Conservation (phyloP, 2,888 invertebrate genomes). For the Mayetiola destructor region DNA sequence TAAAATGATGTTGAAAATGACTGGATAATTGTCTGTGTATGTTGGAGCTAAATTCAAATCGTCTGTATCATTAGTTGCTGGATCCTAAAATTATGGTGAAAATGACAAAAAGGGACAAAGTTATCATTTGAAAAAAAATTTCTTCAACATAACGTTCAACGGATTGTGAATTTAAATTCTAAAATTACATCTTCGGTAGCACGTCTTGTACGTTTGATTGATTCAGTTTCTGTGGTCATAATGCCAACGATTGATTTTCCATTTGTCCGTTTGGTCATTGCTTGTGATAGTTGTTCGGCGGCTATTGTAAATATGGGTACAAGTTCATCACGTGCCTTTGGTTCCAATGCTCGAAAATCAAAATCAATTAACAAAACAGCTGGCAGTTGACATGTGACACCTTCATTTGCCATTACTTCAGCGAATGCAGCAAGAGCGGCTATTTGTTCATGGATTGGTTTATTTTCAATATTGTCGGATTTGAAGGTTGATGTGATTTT, state of each 20-base stretch:
- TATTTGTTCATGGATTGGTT: neutral
- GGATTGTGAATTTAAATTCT: no score
- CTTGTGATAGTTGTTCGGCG: slow-evolving; percentile 38
- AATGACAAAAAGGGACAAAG: neutral
- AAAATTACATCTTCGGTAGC: neutral
- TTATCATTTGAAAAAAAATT: no score
- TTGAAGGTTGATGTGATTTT: neutral
- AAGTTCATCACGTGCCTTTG: slow-evolving; percentile 24
- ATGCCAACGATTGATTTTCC: slow-evolving; percentile 46
- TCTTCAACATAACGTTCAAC: no score
- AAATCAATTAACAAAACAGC: neutral
- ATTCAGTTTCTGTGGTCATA: slow-evolving; percentile 47
- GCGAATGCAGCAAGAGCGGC: neutral
- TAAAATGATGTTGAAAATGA: slow-evolving; percentile 76
- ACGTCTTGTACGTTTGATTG: neutral
- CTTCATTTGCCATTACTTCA: neutral
- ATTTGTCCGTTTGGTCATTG: slow-evolving; percentile 43
- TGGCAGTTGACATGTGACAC: no score
- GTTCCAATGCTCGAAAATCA: neutral
- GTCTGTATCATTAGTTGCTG: slow-evolving; percentile 17
- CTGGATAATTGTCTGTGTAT: slow-evolving; percentile 60
- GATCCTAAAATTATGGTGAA: neutral
- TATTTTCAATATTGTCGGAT: neutral
- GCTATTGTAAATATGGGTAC: slow-evolving; percentile 29
- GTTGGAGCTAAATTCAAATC: slow-evolving; percentile 40